A percentile compares a stretch with the other conserved stretches of the same genome.
These are phyloP conservation scores for Ceratina calcarata DNA, from an alignment of 1,140 invertebrate genomes.

Conservation along the genomic window DNA sequence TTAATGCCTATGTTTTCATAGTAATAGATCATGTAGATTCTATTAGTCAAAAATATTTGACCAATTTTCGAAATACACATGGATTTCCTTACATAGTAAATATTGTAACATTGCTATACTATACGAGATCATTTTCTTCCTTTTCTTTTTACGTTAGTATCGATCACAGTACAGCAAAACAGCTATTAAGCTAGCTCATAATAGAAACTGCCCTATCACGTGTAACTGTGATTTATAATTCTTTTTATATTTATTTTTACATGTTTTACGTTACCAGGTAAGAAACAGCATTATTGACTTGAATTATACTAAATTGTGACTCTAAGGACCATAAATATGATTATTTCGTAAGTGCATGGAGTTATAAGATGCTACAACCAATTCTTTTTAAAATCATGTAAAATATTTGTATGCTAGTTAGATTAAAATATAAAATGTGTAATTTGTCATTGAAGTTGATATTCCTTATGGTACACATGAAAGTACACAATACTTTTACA, in stretches of 20 bases:
- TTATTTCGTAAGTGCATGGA: constrained; percentile 46
- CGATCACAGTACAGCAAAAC: constrained; percentile 10
- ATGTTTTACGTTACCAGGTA: constrained; percentile 40
- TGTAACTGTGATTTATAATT: constrained; percentile 52
- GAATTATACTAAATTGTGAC: constrained; percentile 33
- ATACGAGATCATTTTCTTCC: background rate
- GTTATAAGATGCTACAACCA: constrained; percentile 32
- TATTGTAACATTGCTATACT: background rate
- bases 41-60: constrained; percentile 13
- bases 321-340: constrained; percentile 41
- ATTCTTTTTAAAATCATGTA: constrained; percentile 35
- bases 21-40: constrained; percentile 17
- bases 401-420: constrained; percentile 43
- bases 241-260: constrained; percentile 54
- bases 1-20: constrained; percentile 22
- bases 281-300: constrained; percentile 33
- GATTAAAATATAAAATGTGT: constrained; percentile 32
- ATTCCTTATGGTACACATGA: constrained; percentile 48
- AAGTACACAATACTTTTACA: constrained; percentile 55
- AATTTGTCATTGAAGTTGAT: constrained; percentile 30
- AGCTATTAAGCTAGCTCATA: constrained; percentile 30
- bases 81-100: constrained; percentile 18
- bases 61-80: constrained; percentile 29
- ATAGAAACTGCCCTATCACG: constrained; percentile 43
- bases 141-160: constrained; percentile 10